Base-by-base conservation (phyloP, 2,113 vertebrate genomes). In the Carlito syrichta region DNA sequence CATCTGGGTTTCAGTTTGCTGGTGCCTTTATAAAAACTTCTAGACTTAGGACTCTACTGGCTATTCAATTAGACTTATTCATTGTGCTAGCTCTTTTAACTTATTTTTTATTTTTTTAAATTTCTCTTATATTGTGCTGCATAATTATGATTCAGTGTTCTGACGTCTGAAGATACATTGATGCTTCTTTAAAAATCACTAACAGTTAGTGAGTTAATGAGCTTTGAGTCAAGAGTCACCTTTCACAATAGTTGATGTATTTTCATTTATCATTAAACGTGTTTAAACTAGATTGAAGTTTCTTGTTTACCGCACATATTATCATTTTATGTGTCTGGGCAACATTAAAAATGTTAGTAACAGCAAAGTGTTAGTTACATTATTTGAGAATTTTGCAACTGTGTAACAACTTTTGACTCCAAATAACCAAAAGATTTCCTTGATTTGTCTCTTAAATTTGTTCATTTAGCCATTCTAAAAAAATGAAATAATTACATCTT, bases 1-100 rank as follows among this genome's bases (percentile, higher is more conserved):
- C 62, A 93, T 92, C 78, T 92, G 90, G 50, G 17, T 79, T 96
- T 96, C 94, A 93, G n/a, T 86, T 96, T 92, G 12, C 48, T 86
- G 22, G 32, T 89, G 85, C 14, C 66, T 83, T 89, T 45, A 40
- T 32, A 83, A 86, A 89, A 84, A 52, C 4, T 91, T 97, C n/a
- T 83, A 95, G 73, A 58, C 71, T 96, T 74, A 89, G 19, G 40
- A 79, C 56, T 79, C 19, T 89, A 19, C 83, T 82, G 30, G 38
- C 4, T 58, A 43, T 79, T 62, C 23, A 63, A 32, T 86, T 95
- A 54, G 50, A 86, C 77, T 91, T 94, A 85, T 13, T 93, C 38
- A 66, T 48, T 66, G 4, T 76, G 10, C 9, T 17, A 56, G 8
- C 3, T 89, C 8, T 56, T 81, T 63, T 13, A 69, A 66, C 78